phyloP scores from a whole-genome alignment of 2,888 invertebrate species.

The Ormia ochracea region DNA sequence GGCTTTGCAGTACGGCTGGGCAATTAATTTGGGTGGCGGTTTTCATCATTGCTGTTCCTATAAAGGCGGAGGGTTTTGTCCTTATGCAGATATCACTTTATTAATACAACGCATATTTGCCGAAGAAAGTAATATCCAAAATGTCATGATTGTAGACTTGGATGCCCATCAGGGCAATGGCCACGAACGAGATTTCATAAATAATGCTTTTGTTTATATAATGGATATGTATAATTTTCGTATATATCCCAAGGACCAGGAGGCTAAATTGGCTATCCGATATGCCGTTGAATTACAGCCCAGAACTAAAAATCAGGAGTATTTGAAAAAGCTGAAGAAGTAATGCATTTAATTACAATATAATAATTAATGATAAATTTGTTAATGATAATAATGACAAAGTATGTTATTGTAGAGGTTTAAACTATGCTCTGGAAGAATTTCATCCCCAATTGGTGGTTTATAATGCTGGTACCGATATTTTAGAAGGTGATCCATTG shows the following conservation, averaged over 20 bases:
- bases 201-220: conserved; percentile 86
- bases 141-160: conserved; percentile 90
- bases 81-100: conserved; percentile 92
- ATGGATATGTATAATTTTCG: conserved; percentile 90
- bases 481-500: conserved; percentile 86
- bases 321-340: conserved; percentile 82
- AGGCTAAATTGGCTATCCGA: conserved; percentile 85
- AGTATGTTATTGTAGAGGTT: conserved; percentile 79
- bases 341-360: conserved; percentile 55
- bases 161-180: conserved; percentile 97
- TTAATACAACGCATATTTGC: conserved; percentile 83
- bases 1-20: conserved; percentile 89
- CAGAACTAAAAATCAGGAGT: conserved; percentile 83
- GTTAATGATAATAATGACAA: not conserved
- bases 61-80: conserved; percentile 91
- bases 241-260: conserved; percentile 87
- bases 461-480: conserved; percentile 96
- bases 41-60: conserved; percentile 91
- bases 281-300: conserved; percentile 82
- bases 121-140: conserved; percentile 79
- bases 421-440: conserved; percentile 82
- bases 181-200: conserved; percentile 87
- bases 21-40: conserved; percentile 92
- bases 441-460: conserved; percentile 88
- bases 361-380: not conserved